Evolutionary conservation across 2,113 vertebrate genomes (phyloP).

Genomic region (Okapia johnstoni): DNA sequence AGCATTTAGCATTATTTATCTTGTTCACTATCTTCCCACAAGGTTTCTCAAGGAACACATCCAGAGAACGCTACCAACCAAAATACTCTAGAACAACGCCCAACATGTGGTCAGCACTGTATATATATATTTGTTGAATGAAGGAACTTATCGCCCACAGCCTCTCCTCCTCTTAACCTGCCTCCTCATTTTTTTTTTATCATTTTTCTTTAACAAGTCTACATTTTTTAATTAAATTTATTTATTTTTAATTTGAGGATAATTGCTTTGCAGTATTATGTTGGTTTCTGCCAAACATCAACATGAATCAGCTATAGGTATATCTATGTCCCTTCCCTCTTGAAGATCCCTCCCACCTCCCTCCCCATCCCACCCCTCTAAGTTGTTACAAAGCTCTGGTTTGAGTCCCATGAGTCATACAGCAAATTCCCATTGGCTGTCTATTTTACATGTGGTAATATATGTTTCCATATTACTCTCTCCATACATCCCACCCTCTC

Average conservation of each 20-base stretch:
- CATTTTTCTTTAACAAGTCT: neutral
- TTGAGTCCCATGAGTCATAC: neutral
- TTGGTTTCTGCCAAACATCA: neutral
- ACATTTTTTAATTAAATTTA: neutral
- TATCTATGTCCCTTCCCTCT: neutral
- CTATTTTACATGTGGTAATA: neutral
- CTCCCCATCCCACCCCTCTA: neutral
- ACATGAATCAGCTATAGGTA: neutral
- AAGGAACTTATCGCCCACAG: neutral
- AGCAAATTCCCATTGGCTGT: fast-evolving
- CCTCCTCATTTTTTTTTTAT: neutral
- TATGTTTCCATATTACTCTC: neutral
- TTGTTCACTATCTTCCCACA: neutral
- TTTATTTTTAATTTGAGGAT: neutral
- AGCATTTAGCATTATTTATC: neutral
- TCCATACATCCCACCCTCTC: neutral
- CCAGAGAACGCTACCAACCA: neutral
- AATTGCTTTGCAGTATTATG: neutral
- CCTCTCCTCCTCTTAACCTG: neutral
- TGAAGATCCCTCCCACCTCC: neutral
- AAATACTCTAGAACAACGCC: neutral
- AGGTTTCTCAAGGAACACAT: neutral
- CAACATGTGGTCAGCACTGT: neutral
- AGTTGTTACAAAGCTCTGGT: neutral
- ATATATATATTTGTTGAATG: neutral